Evolutionary conservation across 1,140 invertebrate species (phyloP).

Genomic region (Hirudo medicinalis): DNA sequence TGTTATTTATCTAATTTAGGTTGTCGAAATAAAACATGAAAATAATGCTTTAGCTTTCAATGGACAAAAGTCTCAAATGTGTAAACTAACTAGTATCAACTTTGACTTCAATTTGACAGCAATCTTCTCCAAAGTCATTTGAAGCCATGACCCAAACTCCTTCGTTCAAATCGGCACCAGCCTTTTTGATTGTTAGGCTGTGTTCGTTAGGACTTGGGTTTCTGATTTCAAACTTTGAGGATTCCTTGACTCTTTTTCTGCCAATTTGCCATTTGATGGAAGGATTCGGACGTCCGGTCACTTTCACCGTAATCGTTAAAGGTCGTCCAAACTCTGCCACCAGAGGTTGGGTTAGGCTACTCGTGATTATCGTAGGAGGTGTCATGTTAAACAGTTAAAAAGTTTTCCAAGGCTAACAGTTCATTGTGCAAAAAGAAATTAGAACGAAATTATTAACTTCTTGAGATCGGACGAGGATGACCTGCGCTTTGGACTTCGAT

Average conservation of each 20-base stretch:
- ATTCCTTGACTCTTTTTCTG: constrained; percentile 13
- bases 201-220: background rate
- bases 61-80: too few relatives aligned
- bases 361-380: background rate
- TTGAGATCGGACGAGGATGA: too few relatives aligned
- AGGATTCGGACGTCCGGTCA: background rate
- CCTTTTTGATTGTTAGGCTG: background rate
- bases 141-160: constrained; percentile 12
- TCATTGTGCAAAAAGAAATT: too few relatives aligned
- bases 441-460: too few relatives aligned
- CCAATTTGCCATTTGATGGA: constrained; percentile 16
- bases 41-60: too few relatives aligned
- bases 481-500: too few relatives aligned
- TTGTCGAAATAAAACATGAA: too few relatives aligned
- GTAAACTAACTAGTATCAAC: constrained; percentile 5
- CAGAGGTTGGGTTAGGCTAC: background rate
- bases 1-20: too few relatives aligned
- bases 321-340: background rate
- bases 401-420: too few relatives aligned
- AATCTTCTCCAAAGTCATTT: constrained; percentile 8
- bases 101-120: constrained; percentile 12
- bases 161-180: constrained; percentile 5
- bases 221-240: constrained; percentile 6
- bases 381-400: too few relatives aligned
- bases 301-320: constrained; percentile 4